phyloP scores from a whole-genome alignment of 2,888 invertebrate genomes.

The Drymonia ruficornis region DNA sequence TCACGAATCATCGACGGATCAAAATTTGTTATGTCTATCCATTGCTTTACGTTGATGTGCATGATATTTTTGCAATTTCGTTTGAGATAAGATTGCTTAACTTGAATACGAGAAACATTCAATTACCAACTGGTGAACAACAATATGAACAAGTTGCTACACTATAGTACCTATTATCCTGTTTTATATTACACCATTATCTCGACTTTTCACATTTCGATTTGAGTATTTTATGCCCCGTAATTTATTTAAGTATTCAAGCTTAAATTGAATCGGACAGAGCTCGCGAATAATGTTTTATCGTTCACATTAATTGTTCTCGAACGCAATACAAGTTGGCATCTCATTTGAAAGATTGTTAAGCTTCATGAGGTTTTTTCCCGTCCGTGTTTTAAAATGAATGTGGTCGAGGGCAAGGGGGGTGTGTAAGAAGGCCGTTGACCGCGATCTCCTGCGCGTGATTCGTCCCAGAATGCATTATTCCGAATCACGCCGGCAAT shows the following conservation, averaged over 20 bases:
- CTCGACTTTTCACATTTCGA: constrained; percentile 35
- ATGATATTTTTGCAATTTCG: constrained; percentile 1
- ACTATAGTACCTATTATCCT: constrained; percentile 4
- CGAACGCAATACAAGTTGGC: constrained; percentile 38
- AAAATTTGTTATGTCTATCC: constrained; percentile 26
- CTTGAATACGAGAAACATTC: too few species aligned
- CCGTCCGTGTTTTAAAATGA: constrained; percentile 62
- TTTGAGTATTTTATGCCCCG: constrained; percentile 32
- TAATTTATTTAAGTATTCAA: constrained; percentile 26
- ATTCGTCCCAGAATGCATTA: constrained; percentile 78
- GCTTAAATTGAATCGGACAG: constrained; percentile 35
- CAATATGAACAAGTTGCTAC: not conserved
- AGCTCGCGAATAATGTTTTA: constrained; percentile 47
- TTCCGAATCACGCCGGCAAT: constrained; percentile 64
- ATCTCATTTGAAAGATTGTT: constrained; percentile 57
- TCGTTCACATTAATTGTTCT: constrained; percentile 47
- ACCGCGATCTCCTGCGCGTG: constrained; percentile 66
- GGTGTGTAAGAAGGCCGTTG: constrained; percentile 67
- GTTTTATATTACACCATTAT: constrained; percentile 44
- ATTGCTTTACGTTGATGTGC: constrained; percentile 1
- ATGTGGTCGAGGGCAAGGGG: constrained; percentile 47
- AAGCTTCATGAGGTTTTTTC: constrained; percentile 52
- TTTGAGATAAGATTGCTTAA: too few species aligned
- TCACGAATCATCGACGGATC: constrained; percentile 44
- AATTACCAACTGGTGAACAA: too few species aligned